phyloP scores from a whole-genome alignment of 2,888 invertebrate genomes.

The Agrenia bidenticulata region DNA sequence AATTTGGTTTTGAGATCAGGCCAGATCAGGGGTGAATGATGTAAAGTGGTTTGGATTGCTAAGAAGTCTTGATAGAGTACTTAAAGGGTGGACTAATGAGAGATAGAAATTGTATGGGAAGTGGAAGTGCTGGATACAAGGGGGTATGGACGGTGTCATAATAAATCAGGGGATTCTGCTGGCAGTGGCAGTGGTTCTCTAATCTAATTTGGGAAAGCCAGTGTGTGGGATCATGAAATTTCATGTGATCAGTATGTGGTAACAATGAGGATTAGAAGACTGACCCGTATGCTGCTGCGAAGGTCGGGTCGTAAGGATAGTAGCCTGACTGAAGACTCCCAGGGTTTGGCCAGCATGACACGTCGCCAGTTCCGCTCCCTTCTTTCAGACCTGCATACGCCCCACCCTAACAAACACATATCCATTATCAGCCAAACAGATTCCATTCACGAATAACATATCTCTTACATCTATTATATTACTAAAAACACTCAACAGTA shows the following conservation, averaged over 20 bases:
- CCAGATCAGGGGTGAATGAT: conserved; percentile 12
- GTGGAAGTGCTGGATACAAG: conserved; percentile 32
- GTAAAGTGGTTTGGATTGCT: conserved; percentile 23
- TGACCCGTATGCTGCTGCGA: conserved; percentile 85
- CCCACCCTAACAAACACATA: conserved; percentile 53
- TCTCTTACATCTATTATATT: conserved; percentile 25
- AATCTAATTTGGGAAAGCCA: conserved; percentile 54
- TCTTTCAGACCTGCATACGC: conserved; percentile 66
- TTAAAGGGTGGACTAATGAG: conserved; percentile 22
- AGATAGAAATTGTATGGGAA: not conserved
- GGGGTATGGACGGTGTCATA: conserved; percentile 53
- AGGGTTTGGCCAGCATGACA: conserved; percentile 83
- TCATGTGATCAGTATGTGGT: conserved; percentile 52
- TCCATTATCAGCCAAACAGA: conserved; percentile 52
- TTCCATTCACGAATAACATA: conserved; percentile 47
- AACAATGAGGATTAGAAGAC: conserved; percentile 56
- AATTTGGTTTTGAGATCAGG: not conserved
- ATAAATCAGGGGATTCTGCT: conserved; percentile 52
- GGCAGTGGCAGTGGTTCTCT: conserved; percentile 49
- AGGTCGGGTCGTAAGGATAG: conserved; percentile 88
- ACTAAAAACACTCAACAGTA: conserved; percentile 22
- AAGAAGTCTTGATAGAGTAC: conserved; percentile 20
- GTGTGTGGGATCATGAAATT: conserved; percentile 54
- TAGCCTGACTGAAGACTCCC: conserved; percentile 78
- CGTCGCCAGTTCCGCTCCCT: conserved; percentile 75